These are phyloP conservation scores for Acyrthosiphon pisum DNA, from an alignment of 1,140 invertebrate species.

Conservation along the genomic window DNA sequence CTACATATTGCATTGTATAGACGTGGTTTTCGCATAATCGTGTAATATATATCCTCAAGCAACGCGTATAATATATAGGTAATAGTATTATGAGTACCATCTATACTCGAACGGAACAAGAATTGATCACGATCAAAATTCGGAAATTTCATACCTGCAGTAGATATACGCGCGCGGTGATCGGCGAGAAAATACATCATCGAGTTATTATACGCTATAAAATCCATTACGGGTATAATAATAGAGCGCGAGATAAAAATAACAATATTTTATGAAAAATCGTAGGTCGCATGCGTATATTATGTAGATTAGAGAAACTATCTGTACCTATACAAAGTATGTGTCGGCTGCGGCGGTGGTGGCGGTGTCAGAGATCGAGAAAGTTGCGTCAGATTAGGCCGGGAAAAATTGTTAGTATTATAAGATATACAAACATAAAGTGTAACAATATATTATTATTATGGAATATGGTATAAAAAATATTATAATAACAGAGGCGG, in stretches of 20 bases:
- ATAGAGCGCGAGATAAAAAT: not conserved
- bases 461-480: not conserved
- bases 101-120: not conserved
- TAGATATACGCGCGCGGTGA: no score
- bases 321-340: no score
- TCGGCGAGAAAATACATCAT: not conserved
- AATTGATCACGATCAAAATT: not conserved
- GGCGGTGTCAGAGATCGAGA: not conserved
- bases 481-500: not conserved
- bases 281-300: not conserved
- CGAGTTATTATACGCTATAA: not conserved
- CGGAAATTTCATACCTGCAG: no score
- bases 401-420: not conserved
- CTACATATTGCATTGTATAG: not conserved
- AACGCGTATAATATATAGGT: not conserved
- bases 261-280: not conserved
- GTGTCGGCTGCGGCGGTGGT: not conserved
- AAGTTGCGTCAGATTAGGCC: not conserved
- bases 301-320: not conserved
- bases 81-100: not conserved
- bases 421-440: not conserved
- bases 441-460: not conserved
- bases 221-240: not conserved
- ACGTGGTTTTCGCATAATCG: not conserved
- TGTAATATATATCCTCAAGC: not conserved